Conservation (phyloP, 53 echinoderm and acorn worm species). For the Paracentrotus lividus region DNA sequence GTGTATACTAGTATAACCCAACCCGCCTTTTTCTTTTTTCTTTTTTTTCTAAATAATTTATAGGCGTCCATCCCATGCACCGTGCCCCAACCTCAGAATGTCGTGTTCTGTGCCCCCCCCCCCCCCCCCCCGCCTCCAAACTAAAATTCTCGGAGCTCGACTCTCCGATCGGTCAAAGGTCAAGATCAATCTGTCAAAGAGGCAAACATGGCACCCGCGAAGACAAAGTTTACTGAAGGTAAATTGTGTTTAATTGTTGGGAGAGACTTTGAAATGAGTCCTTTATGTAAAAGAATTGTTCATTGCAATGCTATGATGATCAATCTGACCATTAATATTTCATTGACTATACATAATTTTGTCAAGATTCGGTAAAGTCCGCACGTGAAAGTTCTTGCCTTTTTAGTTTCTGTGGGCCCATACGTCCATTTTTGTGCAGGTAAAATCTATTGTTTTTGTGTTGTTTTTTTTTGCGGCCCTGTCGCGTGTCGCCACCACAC, state of each 20-base stretch:
- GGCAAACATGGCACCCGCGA: constrained; percentile 40
- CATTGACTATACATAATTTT: background rate
- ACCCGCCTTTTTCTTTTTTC: background rate
- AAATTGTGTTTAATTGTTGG: background rate
- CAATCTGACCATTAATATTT: background rate
- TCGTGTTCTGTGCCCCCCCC: no score
- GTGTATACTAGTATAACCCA: no score
- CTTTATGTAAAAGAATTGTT: background rate
- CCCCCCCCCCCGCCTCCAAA: background rate
- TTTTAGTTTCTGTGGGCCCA: background rate
- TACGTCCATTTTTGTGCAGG: background rate
- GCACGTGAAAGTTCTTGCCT: constrained; percentile 7
- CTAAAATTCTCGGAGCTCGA: background rate
- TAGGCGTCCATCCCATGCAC: no score
- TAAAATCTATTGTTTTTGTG: background rate
- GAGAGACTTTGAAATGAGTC: background rate
- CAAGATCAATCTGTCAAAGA: background rate
- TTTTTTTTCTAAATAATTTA: no score
- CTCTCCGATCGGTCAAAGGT: background rate
- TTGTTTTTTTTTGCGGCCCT: no score
- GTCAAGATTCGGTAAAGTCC: background rate
- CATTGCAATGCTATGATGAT: background rate
- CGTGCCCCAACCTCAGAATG: no score
- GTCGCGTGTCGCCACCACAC: no score
- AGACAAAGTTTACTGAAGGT: constrained; percentile 59